A percentile compares a stretch with the other conserved stretches of the same genome.
phyloP scores from a whole-genome alignment of 1,140 invertebrate genomes.

The Neodiprion virginianus region DNA sequence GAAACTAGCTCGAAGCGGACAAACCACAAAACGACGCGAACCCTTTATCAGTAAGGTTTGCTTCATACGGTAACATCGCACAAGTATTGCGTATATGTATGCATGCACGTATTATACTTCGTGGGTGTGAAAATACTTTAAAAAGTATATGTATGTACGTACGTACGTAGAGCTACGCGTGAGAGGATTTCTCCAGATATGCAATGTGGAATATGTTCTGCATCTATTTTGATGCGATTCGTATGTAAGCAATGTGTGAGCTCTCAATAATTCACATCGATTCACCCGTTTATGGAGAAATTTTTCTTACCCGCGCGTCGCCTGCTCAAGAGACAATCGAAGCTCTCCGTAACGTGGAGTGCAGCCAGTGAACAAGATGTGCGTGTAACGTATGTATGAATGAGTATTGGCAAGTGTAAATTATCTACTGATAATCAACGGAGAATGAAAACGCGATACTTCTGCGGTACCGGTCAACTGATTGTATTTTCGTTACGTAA shows the following conservation, averaged over 20 bases:
- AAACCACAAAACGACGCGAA: background rate
- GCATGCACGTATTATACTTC: no score
- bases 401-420: no score
- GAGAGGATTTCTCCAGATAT: no score
- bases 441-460: background rate
- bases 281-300: background rate
- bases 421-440: no score
- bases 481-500: background rate
- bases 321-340: background rate
- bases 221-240: background rate
- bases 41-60: background rate
- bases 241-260: background rate
- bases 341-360: no score
- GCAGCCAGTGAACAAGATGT: no score
- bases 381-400: no score
- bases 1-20: background rate
- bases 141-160: no score
- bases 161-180: no score
- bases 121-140: no score
- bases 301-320: constrained; percentile 2
- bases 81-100: no score
- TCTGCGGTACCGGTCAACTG: background rate
- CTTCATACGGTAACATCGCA: background rate
- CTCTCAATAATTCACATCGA: background rate
- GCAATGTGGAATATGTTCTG: no score